Conservation (phyloP, 1,140 invertebrate species). For the Prorops nasuta region DNA sequence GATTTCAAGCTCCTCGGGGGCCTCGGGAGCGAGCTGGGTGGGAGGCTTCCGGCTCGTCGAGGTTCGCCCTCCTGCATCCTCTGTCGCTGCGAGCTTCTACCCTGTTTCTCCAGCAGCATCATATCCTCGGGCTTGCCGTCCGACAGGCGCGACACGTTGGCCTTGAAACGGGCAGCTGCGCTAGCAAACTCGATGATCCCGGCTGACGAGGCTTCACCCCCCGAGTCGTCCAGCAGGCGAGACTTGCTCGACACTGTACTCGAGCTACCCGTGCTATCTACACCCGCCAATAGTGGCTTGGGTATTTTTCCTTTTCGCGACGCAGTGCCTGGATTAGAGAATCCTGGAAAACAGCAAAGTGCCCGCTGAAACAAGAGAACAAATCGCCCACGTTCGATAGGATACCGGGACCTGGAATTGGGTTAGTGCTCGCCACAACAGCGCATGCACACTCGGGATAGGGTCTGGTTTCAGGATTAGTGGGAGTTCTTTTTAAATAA, state of each 20-base stretch:
- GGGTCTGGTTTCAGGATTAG: no score
- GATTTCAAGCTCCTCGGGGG: constrained; percentile 63
- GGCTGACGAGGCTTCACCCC: constrained; percentile 42
- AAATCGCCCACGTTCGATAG: constrained; percentile 56
- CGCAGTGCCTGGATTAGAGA: constrained; percentile 78
- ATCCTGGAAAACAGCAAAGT: constrained; percentile 84
- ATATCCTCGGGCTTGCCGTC: constrained; percentile 64
- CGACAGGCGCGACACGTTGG: constrained; percentile 45
- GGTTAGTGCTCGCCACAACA: constrained; percentile 55
- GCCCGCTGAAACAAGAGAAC: constrained; percentile 71
- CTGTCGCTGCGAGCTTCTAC: constrained; percentile 71
- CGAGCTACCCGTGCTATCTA: constrained; percentile 56
- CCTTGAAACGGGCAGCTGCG: constrained; percentile 48
- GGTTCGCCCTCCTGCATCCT: constrained; percentile 60
- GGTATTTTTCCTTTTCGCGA: constrained; percentile 80
- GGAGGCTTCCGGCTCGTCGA: constrained; percentile 57
- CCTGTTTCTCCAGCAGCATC: constrained; percentile 73
- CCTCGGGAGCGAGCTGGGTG: constrained; percentile 66
- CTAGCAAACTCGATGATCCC: constrained; percentile 46
- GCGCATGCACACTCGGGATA: constrained; percentile 48
- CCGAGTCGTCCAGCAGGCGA: constrained; percentile 56
- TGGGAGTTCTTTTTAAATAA: no score
- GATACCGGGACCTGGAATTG: constrained; percentile 55
- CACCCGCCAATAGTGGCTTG: constrained; percentile 77
- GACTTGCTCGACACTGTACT: constrained; percentile 59